A percentile compares a stretch with the other conserved stretches of the same genome.
These are phyloP conservation scores for Nibea coibor DNA, from an alignment of 2,113 vertebrate genomes.

Conservation along the genomic window DNA sequence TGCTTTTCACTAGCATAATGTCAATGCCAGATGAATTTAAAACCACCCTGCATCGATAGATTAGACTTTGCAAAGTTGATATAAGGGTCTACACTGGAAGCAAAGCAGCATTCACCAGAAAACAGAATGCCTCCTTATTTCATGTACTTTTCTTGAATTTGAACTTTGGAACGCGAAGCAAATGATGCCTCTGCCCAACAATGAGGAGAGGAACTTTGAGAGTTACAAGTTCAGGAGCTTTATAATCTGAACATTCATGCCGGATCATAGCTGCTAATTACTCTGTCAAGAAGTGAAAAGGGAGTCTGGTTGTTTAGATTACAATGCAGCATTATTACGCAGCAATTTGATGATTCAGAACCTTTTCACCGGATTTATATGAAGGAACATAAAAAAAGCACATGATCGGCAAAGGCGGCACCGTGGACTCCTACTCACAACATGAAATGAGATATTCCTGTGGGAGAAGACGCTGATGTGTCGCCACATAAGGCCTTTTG, in stretches of 20 bases:
- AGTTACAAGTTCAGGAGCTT: conserved; percentile 34
- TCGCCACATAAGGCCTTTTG: not conserved
- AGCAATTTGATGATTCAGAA: conserved; percentile 29
- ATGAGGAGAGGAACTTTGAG: conserved; percentile 26
- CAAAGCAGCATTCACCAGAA: conserved; percentile 37
- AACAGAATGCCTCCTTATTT: conserved; percentile 10
- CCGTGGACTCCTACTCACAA: conserved; percentile 10
- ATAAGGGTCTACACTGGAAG: conserved; percentile 42
- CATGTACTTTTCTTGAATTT: conserved; percentile 38
- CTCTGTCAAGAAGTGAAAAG: conserved; percentile 45
- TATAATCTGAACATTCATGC: conserved; percentile 45
- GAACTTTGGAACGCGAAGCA: conserved; percentile 25
- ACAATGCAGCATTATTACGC: conserved; percentile 14
- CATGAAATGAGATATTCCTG: conserved; percentile 17
- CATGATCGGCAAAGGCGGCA: conserved; percentile 1
- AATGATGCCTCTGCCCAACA: conserved; percentile 9
- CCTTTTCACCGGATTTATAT: conserved; percentile 14
- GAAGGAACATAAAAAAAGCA: not conserved
- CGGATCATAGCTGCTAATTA: conserved; percentile 61
- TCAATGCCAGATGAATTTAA: conserved; percentile 78
- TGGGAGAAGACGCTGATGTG: conserved; percentile 18
- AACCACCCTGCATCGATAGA: conserved; percentile 76
- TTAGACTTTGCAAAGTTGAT: conserved; percentile 71
- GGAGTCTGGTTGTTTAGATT: conserved; percentile 33
- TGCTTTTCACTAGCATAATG: conserved; percentile 75